These are phyloP conservation scores for Colostygia pectinataria DNA, from an alignment of 2,888 invertebrate genomes.

Conservation along the genomic window DNA sequence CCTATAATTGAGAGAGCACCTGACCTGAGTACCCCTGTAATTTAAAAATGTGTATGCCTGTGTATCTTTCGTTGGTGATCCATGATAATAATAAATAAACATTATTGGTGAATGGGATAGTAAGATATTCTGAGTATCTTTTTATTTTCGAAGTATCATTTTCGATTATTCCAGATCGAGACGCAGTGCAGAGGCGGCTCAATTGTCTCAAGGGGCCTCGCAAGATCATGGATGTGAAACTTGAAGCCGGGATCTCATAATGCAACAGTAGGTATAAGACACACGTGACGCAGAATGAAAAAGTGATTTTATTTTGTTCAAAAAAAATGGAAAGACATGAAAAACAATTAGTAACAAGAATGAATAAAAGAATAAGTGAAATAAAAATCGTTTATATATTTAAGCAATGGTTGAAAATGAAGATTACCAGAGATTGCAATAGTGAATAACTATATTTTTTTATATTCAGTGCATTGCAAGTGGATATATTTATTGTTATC, in stretches of 20 bases:
- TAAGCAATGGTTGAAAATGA: conserved; percentile 65
- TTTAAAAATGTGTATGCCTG: too few relatives aligned
- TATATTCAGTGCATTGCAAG: conserved; percentile 63
- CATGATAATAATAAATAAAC: too few relatives aligned
- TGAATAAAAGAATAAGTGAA: conserved; percentile 73
- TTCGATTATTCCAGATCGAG: conserved; percentile 88
- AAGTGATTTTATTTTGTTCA: conserved; percentile 82
- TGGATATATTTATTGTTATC: conserved; percentile 47
- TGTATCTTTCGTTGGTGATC: too few relatives aligned
- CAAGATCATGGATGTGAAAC: conserved; percentile 77
- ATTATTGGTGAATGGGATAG: too few relatives aligned
- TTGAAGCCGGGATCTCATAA: conserved; percentile 81
- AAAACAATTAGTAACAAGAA: conserved; percentile 55
- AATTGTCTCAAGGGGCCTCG: conserved; percentile 77
- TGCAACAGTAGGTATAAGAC: conserved; percentile 63
- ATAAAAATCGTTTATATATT: conserved; percentile 63
- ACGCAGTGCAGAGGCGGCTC: conserved; percentile 97
- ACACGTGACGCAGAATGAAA: conserved; percentile 64
- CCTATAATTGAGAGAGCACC: too few relatives aligned
- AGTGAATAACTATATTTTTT: conserved; percentile 79
- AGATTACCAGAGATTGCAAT: conserved; percentile 75
- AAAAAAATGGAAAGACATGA: conserved; percentile 60
- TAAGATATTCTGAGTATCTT: too few relatives aligned
- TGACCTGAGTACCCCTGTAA: too few relatives aligned
- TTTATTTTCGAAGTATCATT: neutral